These are phyloP conservation scores for Nothobranchius furzeri DNA, from an alignment of 2,113 vertebrate genomes.

Conservation along the genomic window DNA sequence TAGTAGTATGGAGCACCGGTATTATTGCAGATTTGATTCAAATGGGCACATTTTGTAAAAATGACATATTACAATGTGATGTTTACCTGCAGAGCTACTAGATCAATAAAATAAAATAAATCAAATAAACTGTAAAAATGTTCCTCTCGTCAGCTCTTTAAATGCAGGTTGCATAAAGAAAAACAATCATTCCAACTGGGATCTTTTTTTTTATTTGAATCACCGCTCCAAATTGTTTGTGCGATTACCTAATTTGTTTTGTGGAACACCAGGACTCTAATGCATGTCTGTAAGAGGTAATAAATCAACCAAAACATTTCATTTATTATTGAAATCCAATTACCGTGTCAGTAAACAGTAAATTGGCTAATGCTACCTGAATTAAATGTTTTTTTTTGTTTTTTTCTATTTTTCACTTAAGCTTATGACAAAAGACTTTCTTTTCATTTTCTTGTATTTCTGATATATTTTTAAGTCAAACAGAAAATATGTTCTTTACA, in stretches of 20 bases:
- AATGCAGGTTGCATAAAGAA: too few species aligned
- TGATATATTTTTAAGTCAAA: too few species aligned
- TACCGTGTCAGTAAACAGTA: not conserved
- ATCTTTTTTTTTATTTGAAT: not conserved
- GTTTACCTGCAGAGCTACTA: not conserved
- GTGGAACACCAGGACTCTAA: not conserved
- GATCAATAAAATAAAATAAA: too few species aligned
- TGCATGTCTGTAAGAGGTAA: not conserved
- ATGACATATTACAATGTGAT: not conserved
- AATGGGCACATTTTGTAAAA: not conserved
- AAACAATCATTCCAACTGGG: not conserved
- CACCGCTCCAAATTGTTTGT: not conserved
- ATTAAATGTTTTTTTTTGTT: not conserved
- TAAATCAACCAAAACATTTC: not conserved
- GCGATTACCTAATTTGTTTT: not conserved
- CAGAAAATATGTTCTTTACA: too few species aligned
- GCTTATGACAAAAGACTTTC: too few species aligned
- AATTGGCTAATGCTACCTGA: not conserved
- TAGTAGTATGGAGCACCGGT: too few species aligned
- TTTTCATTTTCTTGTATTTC: too few species aligned
- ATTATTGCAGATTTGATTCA: not conserved
- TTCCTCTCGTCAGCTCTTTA: too few species aligned
- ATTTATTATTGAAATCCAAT: constrained; percentile 5
- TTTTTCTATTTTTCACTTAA: not conserved
- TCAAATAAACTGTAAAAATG: too few species aligned